Percentiles rank a stretch among this genome's conserved stretches.
Conservation (phyloP, 2,888 invertebrate genomes). For the Heliconius sara region DNA sequence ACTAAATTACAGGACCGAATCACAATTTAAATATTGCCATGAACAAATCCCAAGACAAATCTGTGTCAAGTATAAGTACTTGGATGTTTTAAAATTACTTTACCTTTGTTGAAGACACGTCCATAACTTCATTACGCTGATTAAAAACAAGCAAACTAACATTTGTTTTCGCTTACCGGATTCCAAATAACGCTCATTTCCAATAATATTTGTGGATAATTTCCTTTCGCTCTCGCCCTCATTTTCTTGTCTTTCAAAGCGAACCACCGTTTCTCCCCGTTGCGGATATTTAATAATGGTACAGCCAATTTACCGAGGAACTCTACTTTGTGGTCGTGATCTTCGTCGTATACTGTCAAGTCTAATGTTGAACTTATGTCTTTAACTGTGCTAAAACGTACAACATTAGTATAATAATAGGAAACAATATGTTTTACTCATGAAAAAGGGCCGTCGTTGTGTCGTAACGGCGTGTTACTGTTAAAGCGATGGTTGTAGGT, state of each 20-base stretch:
- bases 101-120: background rate
- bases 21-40: too few species aligned
- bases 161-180: conserved; percentile 83
- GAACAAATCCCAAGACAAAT: too few species aligned
- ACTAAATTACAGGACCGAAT: too few species aligned
- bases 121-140: background rate
- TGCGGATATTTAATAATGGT: conserved; percentile 92
- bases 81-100: background rate
- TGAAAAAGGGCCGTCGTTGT: background rate
- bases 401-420: conserved; percentile 4
- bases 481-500: background rate
- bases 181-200: conserved; percentile 97
- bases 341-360: conserved; percentile 98
- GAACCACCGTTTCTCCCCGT: conserved; percentile 97
- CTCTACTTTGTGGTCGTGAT: conserved; percentile 98
- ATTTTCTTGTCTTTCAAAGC: conserved; percentile 98
- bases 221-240: conserved; percentile 94
- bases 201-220: conserved; percentile 92
- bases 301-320: conserved; percentile 97
- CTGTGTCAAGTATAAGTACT: too few species aligned
- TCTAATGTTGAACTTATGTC: conserved; percentile 98
- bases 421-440: background rate
- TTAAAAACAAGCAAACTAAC: background rate
- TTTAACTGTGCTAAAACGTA: conserved; percentile 90
- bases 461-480: background rate